Evolutionary conservation across 2,888 invertebrate species (phyloP), one percentile per base, ranked within the genome.

Genomic region (Heliconius ismenius): DNA sequence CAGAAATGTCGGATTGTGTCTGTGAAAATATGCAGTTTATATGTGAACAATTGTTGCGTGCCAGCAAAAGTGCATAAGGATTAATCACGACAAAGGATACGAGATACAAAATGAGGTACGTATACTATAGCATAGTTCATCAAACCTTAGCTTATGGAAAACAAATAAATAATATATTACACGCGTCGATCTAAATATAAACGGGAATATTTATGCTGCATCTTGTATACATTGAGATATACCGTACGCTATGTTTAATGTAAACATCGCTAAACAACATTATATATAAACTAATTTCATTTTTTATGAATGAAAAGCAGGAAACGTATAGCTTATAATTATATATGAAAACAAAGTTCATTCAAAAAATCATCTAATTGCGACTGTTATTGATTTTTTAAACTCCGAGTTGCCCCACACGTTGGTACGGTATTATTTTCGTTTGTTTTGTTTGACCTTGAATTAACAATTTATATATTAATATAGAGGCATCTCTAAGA

Each of bases 21-120:
- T 89, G 91, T 91, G 92, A 89, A 89, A 93, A 90, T 86, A 91
- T 93, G 93, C 89, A 89, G 88, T 91, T 92, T 90, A 82, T 91
- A 90, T 91, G 93, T 93, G 93, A 93, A 93, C 92, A 91, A 89
- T 92, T 92, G 90, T 91, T 90, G 87, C 87, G 93, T 92, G 91
- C 87, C 91, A 93, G 92, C 91, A 91, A 88, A 92, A 91, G 92
- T 92, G 92, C 89, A 88, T 88, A 83, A 85, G 93, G 93, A 93
- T 93, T 92, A 89, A 87, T 90, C 90, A 87, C 91, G 87, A 92
- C 92, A 92, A 92, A 92, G 92, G 91, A 92, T 87, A 88, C 87
- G 82, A 88, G 86, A 89, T 83, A 88, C 91, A 93, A 92, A 92
- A 94, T 94, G 93, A 94, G 93, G 93, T 93, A 91, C 82, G 94